Evolutionary conservation across 2,797 vertebrate genomes (phyloP).

Genomic region (Catostomus latipinnis): DNA sequence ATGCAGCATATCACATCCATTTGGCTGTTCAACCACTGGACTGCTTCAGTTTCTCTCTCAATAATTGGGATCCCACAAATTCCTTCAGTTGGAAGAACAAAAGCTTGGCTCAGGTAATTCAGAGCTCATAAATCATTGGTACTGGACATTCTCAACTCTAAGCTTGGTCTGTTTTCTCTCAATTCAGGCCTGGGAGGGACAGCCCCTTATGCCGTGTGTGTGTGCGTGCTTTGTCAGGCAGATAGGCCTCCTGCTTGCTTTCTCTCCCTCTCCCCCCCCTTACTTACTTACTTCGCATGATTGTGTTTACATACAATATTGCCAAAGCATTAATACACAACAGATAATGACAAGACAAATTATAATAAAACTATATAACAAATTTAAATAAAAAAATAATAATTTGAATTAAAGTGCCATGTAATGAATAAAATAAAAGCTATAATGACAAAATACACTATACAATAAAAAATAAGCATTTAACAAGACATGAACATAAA

Average conservation of each 20-base stretch:
- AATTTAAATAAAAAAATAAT: no score
- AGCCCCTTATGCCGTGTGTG: conserved; percentile 5
- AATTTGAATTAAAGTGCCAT: no score
- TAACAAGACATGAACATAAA: no score
- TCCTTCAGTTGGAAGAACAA: conserved; percentile 8
- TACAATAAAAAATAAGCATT: no score
- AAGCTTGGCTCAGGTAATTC: conserved; percentile 29
- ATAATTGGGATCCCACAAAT: background rate
- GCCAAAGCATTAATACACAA: no score
- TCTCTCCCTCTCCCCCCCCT: background rate
- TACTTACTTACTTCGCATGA: no score
- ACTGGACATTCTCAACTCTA: conserved; percentile 18
- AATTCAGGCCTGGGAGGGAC: background rate
- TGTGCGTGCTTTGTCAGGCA: conserved; percentile 11
- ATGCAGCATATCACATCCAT: background rate
- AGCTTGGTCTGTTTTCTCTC: conserved; percentile 36
- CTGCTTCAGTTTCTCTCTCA: background rate
- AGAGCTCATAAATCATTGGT: conserved; percentile 35
- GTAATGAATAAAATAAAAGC: no score
- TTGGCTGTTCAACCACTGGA: background rate
- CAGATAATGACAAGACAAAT: no score
- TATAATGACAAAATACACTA: no score
- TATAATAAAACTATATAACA: no score
- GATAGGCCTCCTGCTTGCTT: conserved; percentile 1
- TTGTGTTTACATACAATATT: no score